phyloP scores from a whole-genome alignment of 2,888 invertebrate genomes.

The Philopedon plagiatum region DNA sequence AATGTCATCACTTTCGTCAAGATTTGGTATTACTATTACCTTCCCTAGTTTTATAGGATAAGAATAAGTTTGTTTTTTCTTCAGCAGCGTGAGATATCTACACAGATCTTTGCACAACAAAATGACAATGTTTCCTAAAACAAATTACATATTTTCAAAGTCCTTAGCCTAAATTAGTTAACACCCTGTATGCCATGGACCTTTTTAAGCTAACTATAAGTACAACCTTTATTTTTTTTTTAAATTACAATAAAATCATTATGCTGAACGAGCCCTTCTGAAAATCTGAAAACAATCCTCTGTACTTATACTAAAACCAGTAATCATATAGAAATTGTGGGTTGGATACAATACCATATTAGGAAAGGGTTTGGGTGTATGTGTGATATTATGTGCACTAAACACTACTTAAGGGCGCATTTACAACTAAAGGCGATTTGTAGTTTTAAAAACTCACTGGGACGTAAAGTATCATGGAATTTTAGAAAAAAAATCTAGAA shows the following conservation, averaged over 20 bases:
- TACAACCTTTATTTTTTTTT: too few relatives aligned
- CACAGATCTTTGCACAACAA: not conserved
- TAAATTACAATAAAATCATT: not conserved
- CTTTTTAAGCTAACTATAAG: too few relatives aligned
- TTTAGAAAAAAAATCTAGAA: too few relatives aligned
- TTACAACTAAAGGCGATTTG: conserved; percentile 20
- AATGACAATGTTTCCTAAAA: not conserved
- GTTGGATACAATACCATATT: conserved; percentile 24
- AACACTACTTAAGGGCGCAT: conserved; percentile 27
- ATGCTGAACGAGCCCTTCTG: too few relatives aligned
- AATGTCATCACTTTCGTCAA: too few relatives aligned
- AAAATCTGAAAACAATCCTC: not conserved
- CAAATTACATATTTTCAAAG: not conserved
- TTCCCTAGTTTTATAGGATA: too few relatives aligned
- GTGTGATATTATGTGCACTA: conserved; percentile 42
- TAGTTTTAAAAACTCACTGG: not conserved
- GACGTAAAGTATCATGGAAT: too few relatives aligned
- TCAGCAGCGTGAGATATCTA: too few relatives aligned
- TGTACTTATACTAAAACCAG: not conserved
- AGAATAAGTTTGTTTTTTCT: too few relatives aligned
- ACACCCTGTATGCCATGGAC: too few relatives aligned
- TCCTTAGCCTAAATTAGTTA: not conserved
- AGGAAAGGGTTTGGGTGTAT: conserved; percentile 44
- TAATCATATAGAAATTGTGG: conserved; percentile 10
- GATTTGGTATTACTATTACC: too few relatives aligned